Percentiles rank a stretch among this genome's conserved stretches.
These are phyloP conservation scores for Dryas iulia DNA, from an alignment of 1,140 invertebrate species.

Conservation along the genomic window DNA sequence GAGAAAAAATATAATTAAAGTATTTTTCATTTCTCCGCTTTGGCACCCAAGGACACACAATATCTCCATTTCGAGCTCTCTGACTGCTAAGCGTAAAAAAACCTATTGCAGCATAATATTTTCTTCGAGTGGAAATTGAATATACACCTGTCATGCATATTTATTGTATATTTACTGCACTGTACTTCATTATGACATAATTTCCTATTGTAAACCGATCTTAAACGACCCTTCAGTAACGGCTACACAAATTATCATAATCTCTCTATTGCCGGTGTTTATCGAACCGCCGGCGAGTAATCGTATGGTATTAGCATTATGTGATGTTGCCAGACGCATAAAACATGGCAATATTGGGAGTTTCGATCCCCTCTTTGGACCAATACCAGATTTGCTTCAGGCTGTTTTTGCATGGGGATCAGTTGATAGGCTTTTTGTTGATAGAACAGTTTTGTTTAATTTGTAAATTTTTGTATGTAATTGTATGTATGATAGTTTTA, in stretches of 20 bases:
- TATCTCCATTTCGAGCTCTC: no score
- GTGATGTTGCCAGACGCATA: slow-evolving; percentile 53
- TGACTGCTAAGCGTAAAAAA: no score
- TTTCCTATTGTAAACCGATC: not conserved
- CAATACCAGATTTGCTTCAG: slow-evolving; percentile 29
- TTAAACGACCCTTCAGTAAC: not conserved
- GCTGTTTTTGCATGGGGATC: slow-evolving; percentile 4
- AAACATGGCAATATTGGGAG: slow-evolving; percentile 40
- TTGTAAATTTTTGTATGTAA: not conserved
- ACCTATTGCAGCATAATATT: no score
- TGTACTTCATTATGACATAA: no score
- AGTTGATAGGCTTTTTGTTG: not conserved
- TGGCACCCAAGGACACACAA: no score
- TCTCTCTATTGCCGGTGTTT: slow-evolving; percentile 33
- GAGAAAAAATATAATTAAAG: no score
- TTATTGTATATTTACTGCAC: no score
- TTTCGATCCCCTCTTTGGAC: slow-evolving; percentile 28
- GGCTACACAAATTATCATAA: slow-evolving; percentile 32
- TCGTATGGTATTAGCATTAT: slow-evolving; percentile 41
- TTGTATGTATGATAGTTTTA: not conserved
- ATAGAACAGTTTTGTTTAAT: not conserved
- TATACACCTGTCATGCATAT: no score
- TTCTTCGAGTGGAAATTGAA: no score
- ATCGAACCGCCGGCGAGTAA: slow-evolving; percentile 35
- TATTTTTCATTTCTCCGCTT: no score